Evolutionary conservation across 2,113 vertebrate genomes (phyloP).

Genomic region (Phrynosoma platyrhinos): DNA sequence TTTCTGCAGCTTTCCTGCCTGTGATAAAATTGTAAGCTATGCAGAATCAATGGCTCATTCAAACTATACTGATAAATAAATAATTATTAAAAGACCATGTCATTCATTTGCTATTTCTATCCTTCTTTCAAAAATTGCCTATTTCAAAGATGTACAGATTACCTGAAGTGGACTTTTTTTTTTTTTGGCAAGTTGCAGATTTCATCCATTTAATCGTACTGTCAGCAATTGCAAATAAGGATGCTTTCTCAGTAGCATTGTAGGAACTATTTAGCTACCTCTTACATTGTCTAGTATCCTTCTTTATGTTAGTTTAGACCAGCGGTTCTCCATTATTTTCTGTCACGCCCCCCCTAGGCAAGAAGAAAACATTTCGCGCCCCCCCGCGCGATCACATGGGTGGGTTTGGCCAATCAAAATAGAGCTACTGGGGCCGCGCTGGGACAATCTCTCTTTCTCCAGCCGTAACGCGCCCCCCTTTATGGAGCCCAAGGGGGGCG

Average conservation of each 20-base stretch:
- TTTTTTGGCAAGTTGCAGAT: neutral
- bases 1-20: neutral
- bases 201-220: neutral
- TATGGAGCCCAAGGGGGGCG: too few relatives aligned
- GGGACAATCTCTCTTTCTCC: too few relatives aligned
- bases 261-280: neutral
- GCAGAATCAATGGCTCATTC: neutral
- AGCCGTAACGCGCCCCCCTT: too few relatives aligned
- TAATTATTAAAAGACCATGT: neutral
- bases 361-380: too few relatives aligned
- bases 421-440: too few relatives aligned
- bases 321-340: too few relatives aligned
- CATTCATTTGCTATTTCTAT: neutral
- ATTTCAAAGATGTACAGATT: neutral
- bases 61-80: neutral
- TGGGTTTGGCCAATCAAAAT: too few relatives aligned
- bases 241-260: neutral
- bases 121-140: neutral
- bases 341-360: too few relatives aligned
- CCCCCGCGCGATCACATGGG: too few relatives aligned
- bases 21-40: neutral
- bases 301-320: slow-evolving; percentile 62
- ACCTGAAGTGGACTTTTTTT: neutral
- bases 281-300: slow-evolving; percentile 32
- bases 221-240: neutral